Evolutionary conservation across 2,797 vertebrate species (phyloP).

Genomic region (Gadopsis marmoratus): DNA sequence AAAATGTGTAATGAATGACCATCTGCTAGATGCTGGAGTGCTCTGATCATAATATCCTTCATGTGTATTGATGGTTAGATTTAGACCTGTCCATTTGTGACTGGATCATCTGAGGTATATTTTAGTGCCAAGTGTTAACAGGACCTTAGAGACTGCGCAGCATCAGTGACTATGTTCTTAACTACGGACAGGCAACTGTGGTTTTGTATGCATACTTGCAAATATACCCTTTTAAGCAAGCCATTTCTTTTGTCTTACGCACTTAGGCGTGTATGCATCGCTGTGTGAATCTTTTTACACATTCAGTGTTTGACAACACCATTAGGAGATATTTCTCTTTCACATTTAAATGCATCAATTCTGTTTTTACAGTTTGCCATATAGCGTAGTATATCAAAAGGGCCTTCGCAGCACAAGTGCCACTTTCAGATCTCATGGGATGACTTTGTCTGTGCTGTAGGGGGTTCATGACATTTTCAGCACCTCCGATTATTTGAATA

Average conservation of each 20-base stretch:
- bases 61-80: background rate
- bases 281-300: background rate
- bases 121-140: background rate
- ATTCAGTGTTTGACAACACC: background rate
- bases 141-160: background rate
- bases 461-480: conserved; percentile 69
- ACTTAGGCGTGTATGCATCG: background rate
- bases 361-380: conserved; percentile 5
- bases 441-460: conserved; percentile 32
- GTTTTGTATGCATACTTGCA: background rate
- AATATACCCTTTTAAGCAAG: background rate
- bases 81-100: background rate
- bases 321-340: conserved; percentile 4
- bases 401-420: conserved; percentile 4
- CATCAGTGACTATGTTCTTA: background rate
- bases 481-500: conserved; percentile 68
- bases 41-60: background rate
- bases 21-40: background rate
- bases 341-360: conserved; percentile 21
- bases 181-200: background rate
- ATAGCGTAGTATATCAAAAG: conserved; percentile 32
- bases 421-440: conserved; percentile 44
- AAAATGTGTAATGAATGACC: background rate
- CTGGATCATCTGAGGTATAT: background rate
- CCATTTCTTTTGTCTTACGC: background rate